Evolutionary conservation across 1,140 invertebrate species (phyloP).

Genomic region (Drosophila nasuta): DNA sequence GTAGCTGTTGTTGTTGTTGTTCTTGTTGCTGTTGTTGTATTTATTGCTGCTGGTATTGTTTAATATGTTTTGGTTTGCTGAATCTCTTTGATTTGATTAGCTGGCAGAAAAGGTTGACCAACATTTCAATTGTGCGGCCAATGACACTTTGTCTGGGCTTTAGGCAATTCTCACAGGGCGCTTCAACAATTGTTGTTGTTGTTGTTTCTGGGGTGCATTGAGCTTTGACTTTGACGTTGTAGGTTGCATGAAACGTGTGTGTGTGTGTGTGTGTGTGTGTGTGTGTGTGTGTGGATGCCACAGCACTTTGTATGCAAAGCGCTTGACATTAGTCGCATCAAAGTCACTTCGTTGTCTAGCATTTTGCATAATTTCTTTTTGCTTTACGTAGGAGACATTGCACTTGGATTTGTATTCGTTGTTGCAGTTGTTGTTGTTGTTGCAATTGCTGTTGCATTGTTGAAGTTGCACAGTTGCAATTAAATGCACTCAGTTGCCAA

Average conservation of each 20-base stretch:
- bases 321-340: slow-evolving; percentile 65
- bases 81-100: slow-evolving; percentile 44
- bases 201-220: slow-evolving; percentile 49
- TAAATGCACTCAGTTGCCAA: slow-evolving; percentile 71
- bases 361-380: slow-evolving; percentile 69
- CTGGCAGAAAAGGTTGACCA: slow-evolving; percentile 23
- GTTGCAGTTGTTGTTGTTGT: too few species aligned
- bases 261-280: neutral
- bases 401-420: slow-evolving; percentile 49
- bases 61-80: slow-evolving; percentile 31
- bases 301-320: slow-evolving; percentile 72
- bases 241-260: slow-evolving; percentile 7
- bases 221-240: slow-evolving; percentile 60
- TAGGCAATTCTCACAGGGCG: slow-evolving; percentile 23
- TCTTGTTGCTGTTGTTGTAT: neutral
- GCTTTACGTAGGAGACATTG: slow-evolving; percentile 48
- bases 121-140: slow-evolving; percentile 18
- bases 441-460: slow-evolving; percentile 2
- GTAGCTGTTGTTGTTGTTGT: slow-evolving; percentile 20
- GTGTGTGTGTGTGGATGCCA: slow-evolving; percentile 8
- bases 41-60: slow-evolving; percentile 29
- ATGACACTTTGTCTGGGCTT: slow-evolving; percentile 10
- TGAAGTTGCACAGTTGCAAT: slow-evolving; percentile 61
- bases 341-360: slow-evolving; percentile 30
- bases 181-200: slow-evolving; percentile 25